Conservation (phyloP, 2,797 vertebrate species). For the Diplodus puntazzo region DNA sequence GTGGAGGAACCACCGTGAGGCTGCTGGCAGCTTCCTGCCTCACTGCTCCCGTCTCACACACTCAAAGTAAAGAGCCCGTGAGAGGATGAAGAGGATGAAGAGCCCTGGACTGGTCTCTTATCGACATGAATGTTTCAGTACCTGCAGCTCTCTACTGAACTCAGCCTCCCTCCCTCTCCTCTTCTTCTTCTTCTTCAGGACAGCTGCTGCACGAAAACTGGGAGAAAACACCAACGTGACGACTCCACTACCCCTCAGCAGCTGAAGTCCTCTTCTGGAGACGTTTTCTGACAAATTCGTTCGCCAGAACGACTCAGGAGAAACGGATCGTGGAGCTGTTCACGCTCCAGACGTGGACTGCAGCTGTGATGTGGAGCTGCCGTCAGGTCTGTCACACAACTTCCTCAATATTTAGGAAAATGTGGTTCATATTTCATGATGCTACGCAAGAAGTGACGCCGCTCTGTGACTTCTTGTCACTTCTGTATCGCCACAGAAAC, state of each 20-base stretch:
- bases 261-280: not conserved
- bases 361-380: rapidly evolving
- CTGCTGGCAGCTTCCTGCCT: too few relatives aligned
- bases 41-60: conserved; percentile 12
- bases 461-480: not conserved
- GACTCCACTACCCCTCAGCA: not conserved
- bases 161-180: not conserved
- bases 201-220: not conserved
- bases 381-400: not conserved
- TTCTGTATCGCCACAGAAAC: too few relatives aligned
- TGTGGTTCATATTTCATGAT: conserved; percentile 25
- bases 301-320: too few relatives aligned
- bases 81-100: not conserved
- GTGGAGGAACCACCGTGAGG: not conserved
- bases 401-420: conserved; percentile 58
- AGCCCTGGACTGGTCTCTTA: not conserved
- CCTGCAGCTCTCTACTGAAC: conserved; percentile 38
- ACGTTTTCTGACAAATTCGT: too few relatives aligned
- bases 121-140: conserved; percentile 55
- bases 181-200: conserved; percentile 1
- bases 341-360: rapidly evolving
- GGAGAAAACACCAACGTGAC: not conserved
- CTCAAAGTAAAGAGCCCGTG: conserved; percentile 3
- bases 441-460: conserved; percentile 33
- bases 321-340: not conserved